These are phyloP conservation scores for Sus cebifrons DNA, from an alignment of 2,797 vertebrate genomes.

Conservation along the genomic window DNA sequence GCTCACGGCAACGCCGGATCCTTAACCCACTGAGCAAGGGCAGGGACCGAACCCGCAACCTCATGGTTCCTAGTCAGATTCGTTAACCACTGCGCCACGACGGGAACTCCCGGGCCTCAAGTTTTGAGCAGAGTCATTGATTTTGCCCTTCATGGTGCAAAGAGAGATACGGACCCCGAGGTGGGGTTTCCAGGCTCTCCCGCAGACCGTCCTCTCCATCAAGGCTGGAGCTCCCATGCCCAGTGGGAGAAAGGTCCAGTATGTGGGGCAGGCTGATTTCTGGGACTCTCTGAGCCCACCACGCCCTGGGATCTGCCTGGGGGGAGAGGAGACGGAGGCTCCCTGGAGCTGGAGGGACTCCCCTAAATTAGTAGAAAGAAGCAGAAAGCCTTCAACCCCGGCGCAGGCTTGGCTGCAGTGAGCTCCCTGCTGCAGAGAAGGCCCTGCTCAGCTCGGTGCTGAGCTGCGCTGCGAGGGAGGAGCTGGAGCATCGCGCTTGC, in stretches of 20 bases:
- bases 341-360: neutral
- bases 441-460: neutral
- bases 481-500: neutral
- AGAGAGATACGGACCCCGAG: neutral
- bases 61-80: too few species aligned
- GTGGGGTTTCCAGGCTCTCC: neutral
- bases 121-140: neutral
- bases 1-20: too few species aligned
- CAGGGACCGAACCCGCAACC: too few species aligned
- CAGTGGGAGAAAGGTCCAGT: neutral
- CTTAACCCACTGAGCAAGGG: too few species aligned
- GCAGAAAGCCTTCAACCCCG: neutral
- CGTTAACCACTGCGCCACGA: too few species aligned
- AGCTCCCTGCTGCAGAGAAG: neutral
- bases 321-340: neutral
- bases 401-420: neutral
- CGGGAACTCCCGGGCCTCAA: neutral
- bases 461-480: neutral
- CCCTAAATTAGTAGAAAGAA: neutral
- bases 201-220: neutral
- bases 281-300: neutral
- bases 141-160: neutral
- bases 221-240: fast-evolving
- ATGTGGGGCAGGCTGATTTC: fast-evolving
- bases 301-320: neutral